phyloP scores from a whole-genome alignment of 2,113 vertebrate genomes.

The Monopterus albus region DNA sequence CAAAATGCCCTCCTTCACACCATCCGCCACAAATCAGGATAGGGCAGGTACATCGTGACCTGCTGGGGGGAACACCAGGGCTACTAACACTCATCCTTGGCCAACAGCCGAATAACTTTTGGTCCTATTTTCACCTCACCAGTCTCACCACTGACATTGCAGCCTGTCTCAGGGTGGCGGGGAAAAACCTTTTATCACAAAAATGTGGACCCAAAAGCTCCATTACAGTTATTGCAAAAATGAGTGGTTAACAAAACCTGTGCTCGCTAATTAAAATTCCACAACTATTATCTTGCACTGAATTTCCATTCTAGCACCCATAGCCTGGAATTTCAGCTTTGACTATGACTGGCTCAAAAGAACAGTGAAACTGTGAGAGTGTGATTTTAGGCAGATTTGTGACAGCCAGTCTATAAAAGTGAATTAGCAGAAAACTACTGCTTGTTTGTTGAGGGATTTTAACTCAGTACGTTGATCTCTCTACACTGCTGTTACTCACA shows the following conservation, averaged over 20 bases:
- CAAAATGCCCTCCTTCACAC: slow-evolving; percentile 4
- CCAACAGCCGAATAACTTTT: slow-evolving; percentile 30
- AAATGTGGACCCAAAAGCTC: not conserved
- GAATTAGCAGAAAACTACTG: not conserved
- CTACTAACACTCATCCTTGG: slow-evolving; percentile 50
- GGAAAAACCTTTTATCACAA: slow-evolving; percentile 2
- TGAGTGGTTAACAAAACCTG: slow-evolving; percentile 15
- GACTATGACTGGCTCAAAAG: slow-evolving; percentile 1
- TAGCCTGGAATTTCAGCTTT: slow-evolving; percentile 21
- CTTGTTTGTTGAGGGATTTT: too few relatives aligned
- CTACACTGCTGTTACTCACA: too few relatives aligned
- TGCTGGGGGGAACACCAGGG: slow-evolving; percentile 30
- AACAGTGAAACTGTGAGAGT: slow-evolving; percentile 1
- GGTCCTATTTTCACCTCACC: slow-evolving; percentile 7
- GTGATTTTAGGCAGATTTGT: not conserved
- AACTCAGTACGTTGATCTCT: too few relatives aligned
- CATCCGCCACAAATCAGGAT: slow-evolving; percentile 8
- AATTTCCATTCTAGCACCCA: slow-evolving; percentile 23
- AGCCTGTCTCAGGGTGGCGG: not conserved
- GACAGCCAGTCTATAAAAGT: slow-evolving; percentile 4
- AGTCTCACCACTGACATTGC: slow-evolving; percentile 14
- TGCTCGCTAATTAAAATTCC: slow-evolving; percentile 26
- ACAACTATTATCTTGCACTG: slow-evolving; percentile 22
- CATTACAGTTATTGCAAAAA: slow-evolving; percentile 6
- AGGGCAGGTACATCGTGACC: slow-evolving; percentile 42